Evolutionary conservation across 2,797 vertebrate genomes (phyloP), one percentile per base, ranked within the genome.

Genomic region (Eupleurogrammus muticus): DNA sequence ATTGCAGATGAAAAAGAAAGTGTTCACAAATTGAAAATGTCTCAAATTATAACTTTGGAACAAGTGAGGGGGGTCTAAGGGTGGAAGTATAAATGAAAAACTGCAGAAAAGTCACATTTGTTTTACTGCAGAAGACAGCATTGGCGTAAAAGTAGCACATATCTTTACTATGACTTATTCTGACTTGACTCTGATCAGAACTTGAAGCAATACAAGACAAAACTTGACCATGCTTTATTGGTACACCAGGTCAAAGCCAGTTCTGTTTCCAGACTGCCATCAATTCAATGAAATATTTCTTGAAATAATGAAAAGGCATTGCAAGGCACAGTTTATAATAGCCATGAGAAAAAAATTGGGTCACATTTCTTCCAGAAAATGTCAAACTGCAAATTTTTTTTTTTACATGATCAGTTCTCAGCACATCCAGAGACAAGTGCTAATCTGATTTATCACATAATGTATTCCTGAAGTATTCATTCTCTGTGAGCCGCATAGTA

Each of bases 371-470:
- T 58, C 24, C 19, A 20, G 56, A 70, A 65, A 85, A 76, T 70
- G 50, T 66, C 59, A 77, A 53, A 54, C 35, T 66, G 28, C 68
- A 77, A 49, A 82, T 75, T 75, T 75, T 46, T 46, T 80, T 75
- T 75, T 75, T 46, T 46, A 59, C 11, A 70, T 17, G 57, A 81
- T 78, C 62, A 54, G 40, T 59, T 73, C 62, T n/a, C 23, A 50
- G 65, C 51, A 7, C 66, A 63, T 20, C 14, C 44, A 24, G 38
- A 50, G 75, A 77, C 49, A 56, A 42, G 55, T 50, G 36, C 47
- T 68, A 40, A 80, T 89, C 73, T 75, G 71, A 82, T 77, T 77
- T 13, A 73, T 71, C 70, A 56, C 64, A 58, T 83, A 62, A 82
- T 72, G 9, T 72, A 69, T 68, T 77, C 65, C 60, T 62, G 34